Evolutionary conservation across 1,140 invertebrate species (phyloP).

Genomic region (Marisa cornuarietis): DNA sequence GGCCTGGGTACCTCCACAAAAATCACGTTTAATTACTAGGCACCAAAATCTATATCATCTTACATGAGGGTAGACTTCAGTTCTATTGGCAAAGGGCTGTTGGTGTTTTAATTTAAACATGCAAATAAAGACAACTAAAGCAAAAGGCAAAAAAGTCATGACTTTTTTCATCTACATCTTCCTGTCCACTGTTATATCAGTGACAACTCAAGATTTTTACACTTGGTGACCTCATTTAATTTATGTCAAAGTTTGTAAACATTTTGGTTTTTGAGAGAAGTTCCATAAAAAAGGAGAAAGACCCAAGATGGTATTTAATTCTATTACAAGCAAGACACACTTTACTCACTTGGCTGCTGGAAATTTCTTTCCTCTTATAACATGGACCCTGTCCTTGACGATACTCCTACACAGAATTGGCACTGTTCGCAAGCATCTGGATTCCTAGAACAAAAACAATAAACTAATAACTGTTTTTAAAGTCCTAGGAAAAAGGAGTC

Average conservation of each 20-base stretch:
- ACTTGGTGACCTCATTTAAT: neutral
- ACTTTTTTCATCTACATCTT: neutral
- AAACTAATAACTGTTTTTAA: neutral
- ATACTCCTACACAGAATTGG: slow-evolving; percentile 85
- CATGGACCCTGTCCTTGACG: slow-evolving; percentile 77
- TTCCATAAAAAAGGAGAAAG: neutral
- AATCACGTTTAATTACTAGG: neutral
- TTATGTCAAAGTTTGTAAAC: neutral
- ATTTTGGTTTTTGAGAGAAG: neutral
- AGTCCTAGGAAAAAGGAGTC: neutral
- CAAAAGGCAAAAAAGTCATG: too few species aligned
- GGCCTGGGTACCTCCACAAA: slow-evolving; percentile 72
- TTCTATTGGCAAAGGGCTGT: too few species aligned
- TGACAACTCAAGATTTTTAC: neutral
- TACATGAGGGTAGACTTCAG: too few species aligned
- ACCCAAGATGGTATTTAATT: neutral
- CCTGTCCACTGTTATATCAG: neutral
- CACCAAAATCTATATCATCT: neutral
- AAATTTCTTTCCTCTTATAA: slow-evolving; percentile 87
- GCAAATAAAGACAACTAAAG: too few species aligned
- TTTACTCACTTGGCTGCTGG: slow-evolving; percentile 68
- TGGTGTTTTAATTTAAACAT: too few species aligned
- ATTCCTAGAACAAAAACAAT: slow-evolving; percentile 70
- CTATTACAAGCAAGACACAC: neutral
- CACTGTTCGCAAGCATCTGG: slow-evolving; percentile 85